Evolutionary conservation across 1,140 invertebrate species (phyloP).

Genomic region (Drosophila tsacasi): DNA sequence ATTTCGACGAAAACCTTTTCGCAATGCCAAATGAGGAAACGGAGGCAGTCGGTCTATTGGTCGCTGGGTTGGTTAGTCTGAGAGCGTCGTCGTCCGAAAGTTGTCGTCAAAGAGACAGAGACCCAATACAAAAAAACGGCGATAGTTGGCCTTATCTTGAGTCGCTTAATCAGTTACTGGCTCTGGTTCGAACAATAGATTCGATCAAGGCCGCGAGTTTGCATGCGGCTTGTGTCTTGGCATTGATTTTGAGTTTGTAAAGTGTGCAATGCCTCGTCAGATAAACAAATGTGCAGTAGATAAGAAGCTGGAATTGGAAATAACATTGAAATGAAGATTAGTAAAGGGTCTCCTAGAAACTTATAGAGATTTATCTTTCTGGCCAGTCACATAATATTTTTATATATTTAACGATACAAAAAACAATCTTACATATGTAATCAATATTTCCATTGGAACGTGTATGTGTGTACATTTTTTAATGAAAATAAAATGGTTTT

Average conservation of each 20-base stretch:
- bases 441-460: background rate
- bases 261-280: background rate
- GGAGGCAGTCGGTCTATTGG: constrained; percentile 30
- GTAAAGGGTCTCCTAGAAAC: background rate
- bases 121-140: constrained; percentile 20
- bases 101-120: constrained; percentile 33
- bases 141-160: constrained; percentile 39
- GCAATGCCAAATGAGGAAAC: constrained; percentile 40
- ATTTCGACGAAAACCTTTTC: constrained; percentile 48
- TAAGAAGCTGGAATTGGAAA: background rate
- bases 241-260: background rate
- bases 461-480: too few relatives aligned
- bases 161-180: constrained; percentile 42
- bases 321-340: background rate
- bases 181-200: constrained; percentile 34
- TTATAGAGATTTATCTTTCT: background rate
- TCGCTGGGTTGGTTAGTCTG: constrained; percentile 19
- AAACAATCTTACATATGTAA: background rate
- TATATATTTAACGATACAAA: too few relatives aligned
- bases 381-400: background rate
- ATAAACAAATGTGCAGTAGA: background rate
- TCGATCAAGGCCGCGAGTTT: constrained; percentile 35
- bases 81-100: constrained; percentile 23
- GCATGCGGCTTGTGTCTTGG: constrained; percentile 18
- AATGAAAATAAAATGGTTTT: too few relatives aligned